Percentiles rank a stretch among this genome's conserved stretches.
phyloP scores from a whole-genome alignment of 2,888 invertebrate species.

The Drosophila mimetica region DNA sequence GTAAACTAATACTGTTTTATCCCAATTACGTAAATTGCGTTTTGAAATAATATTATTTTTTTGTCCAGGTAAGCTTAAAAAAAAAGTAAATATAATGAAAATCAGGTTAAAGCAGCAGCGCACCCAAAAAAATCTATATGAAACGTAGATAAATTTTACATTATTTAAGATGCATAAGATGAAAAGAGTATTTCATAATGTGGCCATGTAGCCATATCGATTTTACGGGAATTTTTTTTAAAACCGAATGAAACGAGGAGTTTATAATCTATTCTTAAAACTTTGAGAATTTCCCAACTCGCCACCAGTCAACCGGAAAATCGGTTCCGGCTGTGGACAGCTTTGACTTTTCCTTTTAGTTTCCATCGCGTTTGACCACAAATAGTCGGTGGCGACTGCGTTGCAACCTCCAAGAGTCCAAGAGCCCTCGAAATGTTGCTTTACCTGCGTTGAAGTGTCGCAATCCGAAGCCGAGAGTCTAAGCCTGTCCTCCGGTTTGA shows the following conservation, averaged over 20 bases:
- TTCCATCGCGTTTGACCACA: conserved; percentile 34
- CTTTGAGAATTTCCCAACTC: conserved; percentile 51
- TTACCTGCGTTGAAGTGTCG: conserved; percentile 59
- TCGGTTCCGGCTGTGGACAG: conserved; percentile 58
- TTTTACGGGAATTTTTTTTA: background rate
- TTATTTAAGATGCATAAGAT: too few species aligned
- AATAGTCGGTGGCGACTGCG: conserved; percentile 10
- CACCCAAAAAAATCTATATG: too few species aligned
- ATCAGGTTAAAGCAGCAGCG: too few species aligned
- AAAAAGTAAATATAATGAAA: too few species aligned
- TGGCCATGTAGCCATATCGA: too few species aligned
- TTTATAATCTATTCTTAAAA: background rate
- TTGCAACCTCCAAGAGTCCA: conserved; percentile 37
- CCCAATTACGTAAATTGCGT: too few species aligned
- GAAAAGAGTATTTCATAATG: too few species aligned
- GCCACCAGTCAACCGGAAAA: conserved; percentile 58
- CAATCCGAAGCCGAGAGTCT: conserved; percentile 56
- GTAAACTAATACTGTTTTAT: too few species aligned
- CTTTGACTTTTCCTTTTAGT: conserved; percentile 44
- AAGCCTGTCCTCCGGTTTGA: conserved; percentile 46
- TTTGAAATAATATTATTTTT: too few species aligned
- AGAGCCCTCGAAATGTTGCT: conserved; percentile 49
- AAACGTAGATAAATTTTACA: too few species aligned
- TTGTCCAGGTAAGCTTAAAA: too few species aligned
- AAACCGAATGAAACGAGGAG: background rate